Base-by-base conservation (phyloP, 92 coral and sea anemone genomes). In the Palythoa grandis region DNA sequence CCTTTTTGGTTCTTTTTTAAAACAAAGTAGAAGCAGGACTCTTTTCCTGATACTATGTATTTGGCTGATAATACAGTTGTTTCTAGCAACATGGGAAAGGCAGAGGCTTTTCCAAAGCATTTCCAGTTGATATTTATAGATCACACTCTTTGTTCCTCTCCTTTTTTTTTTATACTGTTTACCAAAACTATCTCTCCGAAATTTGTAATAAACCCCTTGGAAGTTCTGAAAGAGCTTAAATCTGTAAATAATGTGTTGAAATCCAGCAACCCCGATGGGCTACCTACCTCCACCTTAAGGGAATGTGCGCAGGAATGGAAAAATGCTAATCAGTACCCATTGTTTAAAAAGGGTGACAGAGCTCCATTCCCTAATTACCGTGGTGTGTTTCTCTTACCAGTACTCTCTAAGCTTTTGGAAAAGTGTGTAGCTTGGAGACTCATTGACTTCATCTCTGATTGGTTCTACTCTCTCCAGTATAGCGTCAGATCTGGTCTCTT, bases 291-390 rank as follows among this genome's bases (percentile, higher is more conserved):
- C 20, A 67, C 0, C 38, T 20, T 67, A 67, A 67, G 71, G 39
- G 71, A 67, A 67, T 67, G 71, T 67, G 38, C 71, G 22, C 11
- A 25, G 71, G 39, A 68, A 48, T 83, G 82, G 84, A 53, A 74
- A 29, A 67, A 6, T 22, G 88, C 88, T 37, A 74, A 75, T 48
- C 75, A 53, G 68, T 23, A 52, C 65, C 84, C 85, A 38, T 10
- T 85, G 63, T 85, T 74, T 40, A 85, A 85, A 70, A 85, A 74
- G n/a, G n/a, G n/a, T n/a, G n/a, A n/a, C n/a, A n/a, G n/a, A n/a
- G n/a, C n/a, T n/a, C n/a, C n/a, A n/a, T 72, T 84, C 75, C 24
- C 60, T 14, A 72, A 84, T 35, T 84, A 84, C 70, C 72, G 83
- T 70, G 89, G 77, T 3, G 78, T 78, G 22, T 87, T 80, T 15